These are phyloP conservation scores for Camponotus fellah DNA, from an alignment of 2,888 invertebrate species.

Conservation along the genomic window DNA sequence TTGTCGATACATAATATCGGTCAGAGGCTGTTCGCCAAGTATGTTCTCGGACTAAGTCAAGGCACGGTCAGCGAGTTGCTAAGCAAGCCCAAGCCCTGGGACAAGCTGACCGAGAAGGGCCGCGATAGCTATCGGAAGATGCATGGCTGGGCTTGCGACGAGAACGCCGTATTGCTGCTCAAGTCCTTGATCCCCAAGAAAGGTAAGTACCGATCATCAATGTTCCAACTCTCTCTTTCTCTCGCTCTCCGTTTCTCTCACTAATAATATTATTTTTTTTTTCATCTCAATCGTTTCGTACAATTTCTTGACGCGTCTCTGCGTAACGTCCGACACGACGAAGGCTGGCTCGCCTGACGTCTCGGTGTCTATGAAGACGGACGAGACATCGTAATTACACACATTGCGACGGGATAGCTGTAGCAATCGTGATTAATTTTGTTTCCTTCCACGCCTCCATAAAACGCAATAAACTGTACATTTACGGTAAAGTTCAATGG, in stretches of 20 bases:
- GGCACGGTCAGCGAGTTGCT: conserved; percentile 99
- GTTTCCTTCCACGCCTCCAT: conserved; percentile 21
- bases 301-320: conserved; percentile 54
- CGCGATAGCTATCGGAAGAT: conserved; percentile 99
- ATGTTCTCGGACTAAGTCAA: conserved; percentile 98
- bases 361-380: conserved; percentile 37
- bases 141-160: conserved; percentile 99
- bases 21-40: conserved; percentile 99
- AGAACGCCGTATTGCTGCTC: conserved; percentile 97
- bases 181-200: conserved; percentile 99
- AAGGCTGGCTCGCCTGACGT: conserved; percentile 51
- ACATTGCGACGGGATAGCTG: conserved; percentile 16
- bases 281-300: conserved; percentile 40
- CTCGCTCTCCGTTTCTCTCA: conserved; percentile 56
- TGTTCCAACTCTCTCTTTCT: conserved; percentile 61
- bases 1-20: conserved; percentile 99
- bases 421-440: conserved; percentile 40
- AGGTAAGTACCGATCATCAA: conserved; percentile 90
- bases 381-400: conserved; percentile 53
- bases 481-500: conserved; percentile 23
- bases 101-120: conserved; percentile 99
- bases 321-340: conserved; percentile 58
- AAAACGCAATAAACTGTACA: conserved; percentile 31
- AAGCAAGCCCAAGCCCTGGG: conserved; percentile 99
- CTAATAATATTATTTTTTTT: conserved; percentile 25